These are phyloP conservation scores for Proisotoma minuta DNA, from an alignment of 2,888 invertebrate species.

Conservation along the genomic window DNA sequence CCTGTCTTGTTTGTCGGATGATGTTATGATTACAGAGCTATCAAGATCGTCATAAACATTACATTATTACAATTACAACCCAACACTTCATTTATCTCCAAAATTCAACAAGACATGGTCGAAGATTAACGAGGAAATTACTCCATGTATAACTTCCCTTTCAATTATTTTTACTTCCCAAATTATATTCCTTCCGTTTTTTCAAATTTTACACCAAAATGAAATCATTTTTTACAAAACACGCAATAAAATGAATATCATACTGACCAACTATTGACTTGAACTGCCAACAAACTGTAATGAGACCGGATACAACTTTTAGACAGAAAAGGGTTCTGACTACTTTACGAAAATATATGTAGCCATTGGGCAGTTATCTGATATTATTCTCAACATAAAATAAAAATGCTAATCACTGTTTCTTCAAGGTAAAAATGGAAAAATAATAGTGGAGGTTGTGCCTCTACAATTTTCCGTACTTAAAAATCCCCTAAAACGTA, in stretches of 20 bases:
- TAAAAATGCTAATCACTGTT: background rate
- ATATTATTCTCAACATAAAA: too few relatives aligned
- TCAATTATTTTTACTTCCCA: background rate
- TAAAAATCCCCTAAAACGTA: background rate
- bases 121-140: constrained; percentile 16
- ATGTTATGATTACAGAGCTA: constrained; percentile 31
- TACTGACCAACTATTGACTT: too few relatives aligned
- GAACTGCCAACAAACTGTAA: too few relatives aligned
- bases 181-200: background rate
- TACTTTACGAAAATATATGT: too few relatives aligned
- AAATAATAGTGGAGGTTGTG: background rate
- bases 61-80: constrained; percentile 34
- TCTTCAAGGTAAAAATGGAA: background rate
- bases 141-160: constrained; percentile 5
- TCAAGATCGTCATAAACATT: constrained; percentile 27
- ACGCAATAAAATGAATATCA: too few relatives aligned
- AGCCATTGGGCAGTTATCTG: too few relatives aligned
- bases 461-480: background rate
- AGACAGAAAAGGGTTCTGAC: too few relatives aligned
- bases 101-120: constrained; percentile 3
- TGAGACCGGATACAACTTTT: too few relatives aligned
- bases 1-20: constrained; percentile 15
- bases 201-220: background rate
- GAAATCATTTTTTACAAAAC: too few relatives aligned
- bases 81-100: constrained; percentile 12